These are phyloP conservation scores for Hoplias malabaricus DNA, from an alignment of 2,113 vertebrate species.

Conservation along the genomic window DNA sequence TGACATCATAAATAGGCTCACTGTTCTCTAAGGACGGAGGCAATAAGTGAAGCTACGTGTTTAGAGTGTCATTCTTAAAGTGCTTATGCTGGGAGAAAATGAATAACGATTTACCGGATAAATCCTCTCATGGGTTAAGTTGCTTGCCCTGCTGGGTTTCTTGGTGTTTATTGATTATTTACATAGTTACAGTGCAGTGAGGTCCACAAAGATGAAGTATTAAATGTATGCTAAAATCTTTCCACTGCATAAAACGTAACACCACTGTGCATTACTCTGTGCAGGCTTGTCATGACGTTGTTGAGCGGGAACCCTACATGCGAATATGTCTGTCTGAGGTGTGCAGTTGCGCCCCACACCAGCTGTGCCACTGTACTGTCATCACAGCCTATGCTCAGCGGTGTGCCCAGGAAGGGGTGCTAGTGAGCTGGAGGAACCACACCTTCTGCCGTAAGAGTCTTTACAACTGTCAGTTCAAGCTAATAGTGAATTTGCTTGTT, in stretches of 20 bases:
- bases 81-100: no score
- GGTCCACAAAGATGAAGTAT: no score
- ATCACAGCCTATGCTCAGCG: slow-evolving; percentile 78
- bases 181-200: no score
- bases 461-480: not conserved
- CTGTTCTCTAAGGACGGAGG: no score
- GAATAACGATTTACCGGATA: no score
- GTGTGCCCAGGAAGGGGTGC: slow-evolving; percentile 79
- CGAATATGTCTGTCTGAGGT: slow-evolving; percentile 76
- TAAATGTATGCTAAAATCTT: not conserved
- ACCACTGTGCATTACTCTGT: not conserved
- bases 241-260: not conserved
- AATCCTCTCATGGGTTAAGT: no score
- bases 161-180: no score
- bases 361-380: slow-evolving; percentile 75
- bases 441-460: slow-evolving; percentile 81
- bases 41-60: no score
- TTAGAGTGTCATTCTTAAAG: no score
- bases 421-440: slow-evolving; percentile 78
- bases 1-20: no score
- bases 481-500: no score
- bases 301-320: slow-evolving; percentile 78
- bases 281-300: slow-evolving; percentile 80
- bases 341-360: slow-evolving; percentile 70
- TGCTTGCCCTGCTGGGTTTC: no score